A percentile compares a stretch with the other conserved stretches of the same genome.
Evolutionary conservation across 2,797 vertebrate species (phyloP).

Genomic region (Falco columbarius): DNA sequence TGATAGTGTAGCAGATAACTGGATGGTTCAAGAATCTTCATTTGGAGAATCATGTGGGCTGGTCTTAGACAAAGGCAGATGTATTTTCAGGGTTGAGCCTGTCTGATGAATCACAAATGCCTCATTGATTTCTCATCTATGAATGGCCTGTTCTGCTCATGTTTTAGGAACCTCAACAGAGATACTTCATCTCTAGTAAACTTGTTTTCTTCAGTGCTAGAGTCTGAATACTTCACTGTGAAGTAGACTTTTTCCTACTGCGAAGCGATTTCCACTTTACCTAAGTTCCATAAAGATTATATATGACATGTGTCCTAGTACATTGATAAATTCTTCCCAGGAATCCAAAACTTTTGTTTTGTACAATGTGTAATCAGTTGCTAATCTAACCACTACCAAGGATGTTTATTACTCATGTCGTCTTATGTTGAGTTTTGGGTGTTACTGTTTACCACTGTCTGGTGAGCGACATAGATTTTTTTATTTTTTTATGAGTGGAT

Average conservation of each 20-base stretch:
- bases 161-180: not conserved
- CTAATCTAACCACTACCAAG: not conserved
- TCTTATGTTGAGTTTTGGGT: not conserved
- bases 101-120: conserved; percentile 16
- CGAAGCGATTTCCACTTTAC: not conserved
- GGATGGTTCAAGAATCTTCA: not conserved
- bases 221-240: not conserved
- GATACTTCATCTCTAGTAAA: not conserved
- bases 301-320: not conserved
- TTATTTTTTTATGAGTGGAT: not conserved
- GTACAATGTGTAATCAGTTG: not conserved
- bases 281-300: not conserved
- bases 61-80: not conserved
- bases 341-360: not conserved
- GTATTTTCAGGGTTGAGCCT: not conserved
- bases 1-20: not conserved
- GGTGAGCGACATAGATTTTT: not conserved
- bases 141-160: not conserved
- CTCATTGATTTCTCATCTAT: not conserved
- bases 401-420: accelerated
- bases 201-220: not conserved
- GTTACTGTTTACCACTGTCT: not conserved
- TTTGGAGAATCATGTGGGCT: not conserved
- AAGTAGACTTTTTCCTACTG: not conserved
- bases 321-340: not conserved